Percentiles rank a stretch among this genome's conserved stretches.
Evolutionary conservation across 1,140 invertebrate genomes (phyloP).

Genomic region (Calosoma granatense): DNA sequence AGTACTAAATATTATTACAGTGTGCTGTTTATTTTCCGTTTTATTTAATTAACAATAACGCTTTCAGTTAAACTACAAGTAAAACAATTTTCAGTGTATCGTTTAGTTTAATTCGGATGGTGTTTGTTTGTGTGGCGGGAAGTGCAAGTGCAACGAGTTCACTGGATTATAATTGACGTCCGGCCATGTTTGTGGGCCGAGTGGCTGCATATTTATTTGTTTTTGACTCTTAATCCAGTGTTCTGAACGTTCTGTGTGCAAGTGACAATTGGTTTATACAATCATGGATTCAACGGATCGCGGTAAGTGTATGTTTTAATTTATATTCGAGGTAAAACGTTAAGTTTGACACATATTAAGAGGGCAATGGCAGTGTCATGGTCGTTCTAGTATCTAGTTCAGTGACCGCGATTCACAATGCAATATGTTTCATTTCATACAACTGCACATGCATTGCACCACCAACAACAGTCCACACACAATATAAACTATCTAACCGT

Average conservation of each 20-base stretch:
- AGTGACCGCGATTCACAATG: slow-evolving; percentile 32
- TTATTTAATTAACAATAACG: not conserved
- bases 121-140: not conserved
- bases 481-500: no score
- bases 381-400: slow-evolving; percentile 34
- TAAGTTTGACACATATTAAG: slow-evolving; percentile 17
- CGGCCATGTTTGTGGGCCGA: not conserved
- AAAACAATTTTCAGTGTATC: not conserved
- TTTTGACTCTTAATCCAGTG: not conserved
- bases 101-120: not conserved
- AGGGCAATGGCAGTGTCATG: slow-evolving; percentile 37
- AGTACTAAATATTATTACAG: not conserved
- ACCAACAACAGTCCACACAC: no score
- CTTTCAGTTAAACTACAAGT: not conserved
- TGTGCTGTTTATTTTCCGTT: not conserved
- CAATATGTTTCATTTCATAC: not conserved
- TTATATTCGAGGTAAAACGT: slow-evolving; percentile 8
- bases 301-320: slow-evolving; percentile 20
- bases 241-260: not conserved
- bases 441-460: not conserved
- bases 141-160: not conserved
- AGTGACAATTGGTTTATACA: not conserved
- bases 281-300: slow-evolving; percentile 22
- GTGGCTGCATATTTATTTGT: slow-evolving; percentile 2
- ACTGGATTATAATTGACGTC: not conserved